Conservation (phyloP, 2,888 invertebrate species). For the Scelioninae gen. 2 region DNA sequence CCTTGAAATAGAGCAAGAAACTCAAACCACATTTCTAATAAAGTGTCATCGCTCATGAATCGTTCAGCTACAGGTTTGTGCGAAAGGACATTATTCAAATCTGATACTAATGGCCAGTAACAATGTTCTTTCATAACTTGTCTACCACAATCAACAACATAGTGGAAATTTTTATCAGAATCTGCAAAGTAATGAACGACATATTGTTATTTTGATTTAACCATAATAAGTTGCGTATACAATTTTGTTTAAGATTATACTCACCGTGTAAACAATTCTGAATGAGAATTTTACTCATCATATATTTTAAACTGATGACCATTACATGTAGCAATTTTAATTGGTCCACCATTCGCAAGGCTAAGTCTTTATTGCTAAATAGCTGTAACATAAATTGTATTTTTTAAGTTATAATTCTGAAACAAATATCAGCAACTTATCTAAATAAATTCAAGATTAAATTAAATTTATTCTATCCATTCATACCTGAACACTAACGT, state of each 20-base stretch:
- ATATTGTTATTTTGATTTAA: constrained; percentile 6
- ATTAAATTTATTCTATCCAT: neutral
- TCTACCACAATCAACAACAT: constrained; percentile 93
- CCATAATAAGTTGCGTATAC: constrained; percentile 15
- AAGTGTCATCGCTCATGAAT: constrained; percentile 90
- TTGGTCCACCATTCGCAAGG: constrained; percentile 93
- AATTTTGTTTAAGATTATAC: constrained; percentile 58
- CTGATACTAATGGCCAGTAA: constrained; percentile 98
- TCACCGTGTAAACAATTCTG: constrained; percentile 90
- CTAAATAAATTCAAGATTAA: no score
- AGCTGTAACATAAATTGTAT: constrained; percentile 79
- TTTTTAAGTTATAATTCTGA: no score
- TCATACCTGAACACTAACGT: constrained; percentile 89
- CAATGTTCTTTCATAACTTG: constrained; percentile 98
- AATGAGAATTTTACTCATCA: constrained; percentile 95
- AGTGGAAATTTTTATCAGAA: constrained; percentile 87
- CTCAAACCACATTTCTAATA: constrained; percentile 97
- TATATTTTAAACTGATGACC: constrained; percentile 91
- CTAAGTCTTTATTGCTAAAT: constrained; percentile 95
- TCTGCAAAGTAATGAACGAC: constrained; percentile 75
- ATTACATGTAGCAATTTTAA: constrained; percentile 93
- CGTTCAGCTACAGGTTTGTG: constrained; percentile 93
- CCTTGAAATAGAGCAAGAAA: constrained; percentile 96
- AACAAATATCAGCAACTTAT: no score
- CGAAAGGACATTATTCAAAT: constrained; percentile 96